These are phyloP conservation scores for Pygoscelis antarcticus DNA, from an alignment of 2,113 vertebrate species.

Conservation along the genomic window DNA sequence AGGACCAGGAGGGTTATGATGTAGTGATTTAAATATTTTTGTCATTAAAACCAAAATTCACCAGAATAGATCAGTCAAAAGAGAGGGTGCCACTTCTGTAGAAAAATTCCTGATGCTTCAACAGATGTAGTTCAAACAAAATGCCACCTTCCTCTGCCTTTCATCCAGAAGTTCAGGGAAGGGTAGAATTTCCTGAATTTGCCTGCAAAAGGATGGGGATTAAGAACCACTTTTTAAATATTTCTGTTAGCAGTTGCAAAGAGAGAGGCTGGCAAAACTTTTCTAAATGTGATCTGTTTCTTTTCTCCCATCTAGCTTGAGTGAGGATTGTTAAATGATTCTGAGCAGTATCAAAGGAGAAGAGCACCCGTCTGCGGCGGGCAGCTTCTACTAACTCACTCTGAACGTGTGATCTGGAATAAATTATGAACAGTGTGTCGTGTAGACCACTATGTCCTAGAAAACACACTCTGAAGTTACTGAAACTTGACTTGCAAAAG, in stretches of 20 bases:
- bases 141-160: neutral
- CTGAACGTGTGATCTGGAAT: neutral
- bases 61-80: neutral
- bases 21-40: neutral
- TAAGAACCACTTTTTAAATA: neutral
- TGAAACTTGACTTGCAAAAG: neutral
- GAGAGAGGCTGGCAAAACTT: neutral
- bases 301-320: neutral
- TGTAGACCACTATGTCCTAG: neutral
- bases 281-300: neutral
- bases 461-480: neutral
- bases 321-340: neutral
- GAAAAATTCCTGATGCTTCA: neutral
- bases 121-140: neutral
- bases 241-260: neutral
- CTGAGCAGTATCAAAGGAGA: constrained; percentile 15
- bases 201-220: neutral
- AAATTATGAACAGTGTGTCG: neutral
- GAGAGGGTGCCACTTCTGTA: neutral
- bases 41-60: neutral
- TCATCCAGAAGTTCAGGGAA: neutral
- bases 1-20: neutral
- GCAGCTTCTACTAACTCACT: neutral
- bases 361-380: accelerated
- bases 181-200: neutral